A percentile compares a stretch with the other conserved stretches of the same genome.
Conservation (phyloP, 64 coral and sea anemone genomes). For the Orbicella faveolata region DNA sequence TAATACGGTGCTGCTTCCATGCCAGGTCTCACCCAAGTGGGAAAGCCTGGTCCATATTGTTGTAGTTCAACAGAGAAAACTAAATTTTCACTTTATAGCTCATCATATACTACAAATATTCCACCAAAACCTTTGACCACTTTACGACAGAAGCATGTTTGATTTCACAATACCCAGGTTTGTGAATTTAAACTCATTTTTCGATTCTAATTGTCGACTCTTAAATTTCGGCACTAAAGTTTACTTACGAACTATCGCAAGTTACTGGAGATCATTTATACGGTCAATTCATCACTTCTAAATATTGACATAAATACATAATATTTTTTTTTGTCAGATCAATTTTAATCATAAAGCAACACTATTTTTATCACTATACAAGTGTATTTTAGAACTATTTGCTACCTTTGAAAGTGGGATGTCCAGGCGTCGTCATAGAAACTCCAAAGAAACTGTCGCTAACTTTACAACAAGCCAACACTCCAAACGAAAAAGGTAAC, state of each 20-base stretch:
- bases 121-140: too few species aligned
- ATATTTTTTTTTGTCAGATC: background rate
- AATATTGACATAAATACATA: background rate
- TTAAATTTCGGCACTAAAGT: too few species aligned
- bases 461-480: background rate
- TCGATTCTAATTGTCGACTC: too few species aligned
- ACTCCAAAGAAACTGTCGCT: background rate
- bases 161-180: too few species aligned
- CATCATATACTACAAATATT: too few species aligned
- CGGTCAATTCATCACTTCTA: background rate
- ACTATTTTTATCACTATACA: background rate
- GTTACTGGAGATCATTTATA: too few species aligned
- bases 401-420: background rate
- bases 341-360: slow-evolving; percentile 18
- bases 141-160: too few species aligned
- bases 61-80: too few species aligned
- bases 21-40: background rate
- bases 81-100: too few species aligned
- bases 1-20: background rate
- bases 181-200: too few species aligned
- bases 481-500: background rate
- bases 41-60: too few species aligned
- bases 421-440: background rate
- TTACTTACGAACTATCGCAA: too few species aligned
- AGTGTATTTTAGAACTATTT: background rate